Percentiles rank a stretch among this genome's conserved stretches.
These are phyloP conservation scores for Actinernus sp. DNA, from an alignment of 92 coral and sea anemone species.

Conservation along the genomic window DNA sequence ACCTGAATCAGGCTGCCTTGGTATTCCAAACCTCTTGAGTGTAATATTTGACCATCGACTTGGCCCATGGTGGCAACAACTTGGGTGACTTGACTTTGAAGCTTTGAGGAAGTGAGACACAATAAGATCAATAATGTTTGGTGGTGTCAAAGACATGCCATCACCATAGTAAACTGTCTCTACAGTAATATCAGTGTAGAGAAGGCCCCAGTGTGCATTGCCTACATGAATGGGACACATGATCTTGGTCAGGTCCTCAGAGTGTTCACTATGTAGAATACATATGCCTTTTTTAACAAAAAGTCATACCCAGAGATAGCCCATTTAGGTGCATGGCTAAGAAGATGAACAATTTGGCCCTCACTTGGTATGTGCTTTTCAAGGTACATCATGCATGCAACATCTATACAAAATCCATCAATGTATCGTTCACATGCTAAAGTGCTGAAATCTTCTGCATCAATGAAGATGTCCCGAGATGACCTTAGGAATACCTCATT, in stretches of 20 bases:
- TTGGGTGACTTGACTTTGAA: background rate
- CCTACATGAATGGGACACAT: too few relatives aligned
- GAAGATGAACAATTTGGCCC: too few relatives aligned
- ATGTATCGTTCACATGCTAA: too few relatives aligned
- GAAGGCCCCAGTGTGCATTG: too few relatives aligned
- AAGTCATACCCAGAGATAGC: background rate
- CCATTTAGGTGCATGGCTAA: slow-evolving; percentile 1
- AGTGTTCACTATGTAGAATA: background rate
- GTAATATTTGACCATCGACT: too few relatives aligned
- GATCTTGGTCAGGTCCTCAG: too few relatives aligned
- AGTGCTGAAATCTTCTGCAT: too few relatives aligned
- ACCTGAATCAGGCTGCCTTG: slow-evolving; percentile 24
- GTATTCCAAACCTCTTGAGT: slow-evolving; percentile 31
- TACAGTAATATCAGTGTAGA: background rate
- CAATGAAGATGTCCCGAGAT: background rate
- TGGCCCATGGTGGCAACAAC: too few relatives aligned
- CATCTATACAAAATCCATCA: slow-evolving; percentile 7
- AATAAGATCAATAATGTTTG: background rate
- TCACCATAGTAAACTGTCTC: slow-evolving; percentile 10
- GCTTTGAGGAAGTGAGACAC: background rate
- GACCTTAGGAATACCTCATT: slow-evolving; percentile 19
- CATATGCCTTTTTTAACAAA: background rate
- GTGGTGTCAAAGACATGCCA: slow-evolving; percentile 17
- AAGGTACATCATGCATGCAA: background rate
- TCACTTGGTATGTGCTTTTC: too few relatives aligned